These are phyloP conservation scores for Oryzias curvinotus DNA, from an alignment of 2,113 vertebrate genomes.

Conservation along the genomic window DNA sequence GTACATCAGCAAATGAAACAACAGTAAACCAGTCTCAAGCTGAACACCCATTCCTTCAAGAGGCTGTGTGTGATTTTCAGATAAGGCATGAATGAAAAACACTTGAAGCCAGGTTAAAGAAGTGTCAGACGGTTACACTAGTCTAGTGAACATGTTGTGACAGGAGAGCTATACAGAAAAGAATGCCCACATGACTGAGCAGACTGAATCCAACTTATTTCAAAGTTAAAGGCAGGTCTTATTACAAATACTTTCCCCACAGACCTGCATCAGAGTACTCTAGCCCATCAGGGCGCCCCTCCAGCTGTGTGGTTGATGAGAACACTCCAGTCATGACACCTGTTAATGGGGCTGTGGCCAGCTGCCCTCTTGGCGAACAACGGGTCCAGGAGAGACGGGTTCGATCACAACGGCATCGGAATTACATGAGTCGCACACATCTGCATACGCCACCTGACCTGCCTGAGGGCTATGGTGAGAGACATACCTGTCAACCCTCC, in stretches of 20 bases:
- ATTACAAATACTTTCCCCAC: not conserved
- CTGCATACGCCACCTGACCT: slow-evolving; percentile 93
- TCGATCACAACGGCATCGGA: slow-evolving; percentile 91
- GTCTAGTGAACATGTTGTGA: too few relatives aligned
- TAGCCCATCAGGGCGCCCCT: slow-evolving; percentile 88
- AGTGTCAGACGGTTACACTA: too few relatives aligned
- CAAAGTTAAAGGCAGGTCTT: too few relatives aligned
- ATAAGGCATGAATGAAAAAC: too few relatives aligned
- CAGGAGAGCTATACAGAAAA: too few relatives aligned
- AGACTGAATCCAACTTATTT: too few relatives aligned
- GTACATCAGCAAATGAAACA: too few relatives aligned
- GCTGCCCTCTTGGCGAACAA: slow-evolving; percentile 83
- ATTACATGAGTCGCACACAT: slow-evolving; percentile 98
- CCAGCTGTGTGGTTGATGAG: slow-evolving; percentile 94
- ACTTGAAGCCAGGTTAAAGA: too few relatives aligned
- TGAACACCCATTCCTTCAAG: too few relatives aligned
- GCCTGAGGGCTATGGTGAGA: slow-evolving; percentile 92
- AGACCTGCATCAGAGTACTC: slow-evolving; percentile 95
- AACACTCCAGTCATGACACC: slow-evolving; percentile 88
- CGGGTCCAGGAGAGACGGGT: slow-evolving; percentile 88
- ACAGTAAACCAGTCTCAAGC: too few relatives aligned
- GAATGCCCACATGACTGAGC: too few relatives aligned
- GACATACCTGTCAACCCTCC: not conserved
- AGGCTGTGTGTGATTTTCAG: too few relatives aligned
- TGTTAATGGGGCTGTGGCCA: slow-evolving; percentile 88